Evolutionary conservation across 1,140 invertebrate species (phyloP).

Genomic region (Zaprionus africanus): DNA sequence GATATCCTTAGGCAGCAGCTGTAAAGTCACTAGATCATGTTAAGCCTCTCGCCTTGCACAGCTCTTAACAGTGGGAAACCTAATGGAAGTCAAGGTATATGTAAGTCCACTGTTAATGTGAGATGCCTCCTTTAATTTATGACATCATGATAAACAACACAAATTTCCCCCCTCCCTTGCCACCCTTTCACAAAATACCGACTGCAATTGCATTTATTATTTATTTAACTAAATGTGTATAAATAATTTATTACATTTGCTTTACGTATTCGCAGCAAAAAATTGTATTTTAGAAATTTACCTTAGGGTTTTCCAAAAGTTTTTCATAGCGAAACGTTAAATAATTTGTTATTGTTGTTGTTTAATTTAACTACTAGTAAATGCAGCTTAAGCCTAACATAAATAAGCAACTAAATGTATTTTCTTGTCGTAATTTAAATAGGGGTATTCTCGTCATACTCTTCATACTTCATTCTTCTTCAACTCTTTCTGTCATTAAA

Average conservation of each 20-base stretch:
- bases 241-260: conserved; percentile 64
- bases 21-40: not conserved
- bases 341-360: conserved; percentile 56
- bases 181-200: not conserved
- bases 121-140: not conserved
- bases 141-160: too few species aligned
- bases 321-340: conserved; percentile 22
- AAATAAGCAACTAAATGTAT: conserved; percentile 80
- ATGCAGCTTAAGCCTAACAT: conserved; percentile 82
- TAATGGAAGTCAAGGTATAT: too few species aligned
- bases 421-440: conserved; percentile 49
- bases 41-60: not conserved
- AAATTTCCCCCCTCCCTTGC: not conserved
- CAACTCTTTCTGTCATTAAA: conserved; percentile 15
- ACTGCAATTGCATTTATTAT: conserved; percentile 48
- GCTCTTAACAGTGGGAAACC: too few species aligned
- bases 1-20: not conserved
- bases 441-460: conserved; percentile 20
- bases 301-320: conserved; percentile 7
- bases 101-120: too few species aligned
- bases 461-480: conserved; percentile 29
- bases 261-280: conserved; percentile 43
- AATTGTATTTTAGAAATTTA: conserved; percentile 2
- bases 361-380: conserved; percentile 81
- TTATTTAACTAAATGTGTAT: conserved; percentile 57